Base-by-base conservation (phyloP, 2,888 invertebrate species). In the Cordilura impudica region DNA sequence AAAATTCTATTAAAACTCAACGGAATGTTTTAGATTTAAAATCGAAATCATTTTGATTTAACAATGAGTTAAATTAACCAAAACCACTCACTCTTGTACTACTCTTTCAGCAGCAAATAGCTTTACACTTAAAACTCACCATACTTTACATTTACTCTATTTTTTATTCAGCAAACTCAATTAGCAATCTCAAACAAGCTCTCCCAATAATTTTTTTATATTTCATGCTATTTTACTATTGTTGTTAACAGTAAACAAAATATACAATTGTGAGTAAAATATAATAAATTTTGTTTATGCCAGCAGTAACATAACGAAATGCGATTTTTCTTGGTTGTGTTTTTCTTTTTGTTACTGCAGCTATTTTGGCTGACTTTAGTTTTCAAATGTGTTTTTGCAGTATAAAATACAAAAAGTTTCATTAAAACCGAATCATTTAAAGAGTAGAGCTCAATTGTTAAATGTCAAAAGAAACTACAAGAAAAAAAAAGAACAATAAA, bases 351-450 rank as follows among this genome's bases (percentile, higher is more conserved):
- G 26, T 67, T 53, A 45, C 26, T 56, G 8, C 47, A 10, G 14
- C 19, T 47, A 45, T 70, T 69, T 70, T 74, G 47, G 53, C 49
- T 70, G 60, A 60, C 60, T 65, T 63, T 67, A 31, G 45, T 65
- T 63, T 73, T 65, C 26, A 29, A 31, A 75, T 67, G 47, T 74
- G 81, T 47, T 79, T 83, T 85, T 83, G 81, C 82, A 83, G 86
- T 88, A 88, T 88, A 88, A 88, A 88, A 86, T 84, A 87, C 84
- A 87, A 88, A 71, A 85, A 84, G 84, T 85, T 85, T 84, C 82
- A 83, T 87, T 88, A 87, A 87, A 88, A 87, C 85, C 85, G 85
- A 87, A 84, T 88, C 88, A 88, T 86, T 88, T 87, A 78, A 84
- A 85, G 87, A 84, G 84, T 85, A 84, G 87, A 88, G 86, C 85